Evolutionary conservation across 2,888 invertebrate genomes (phyloP), one percentile per base, ranked within the genome.

Genomic region (Nomada fabriciana): DNA sequence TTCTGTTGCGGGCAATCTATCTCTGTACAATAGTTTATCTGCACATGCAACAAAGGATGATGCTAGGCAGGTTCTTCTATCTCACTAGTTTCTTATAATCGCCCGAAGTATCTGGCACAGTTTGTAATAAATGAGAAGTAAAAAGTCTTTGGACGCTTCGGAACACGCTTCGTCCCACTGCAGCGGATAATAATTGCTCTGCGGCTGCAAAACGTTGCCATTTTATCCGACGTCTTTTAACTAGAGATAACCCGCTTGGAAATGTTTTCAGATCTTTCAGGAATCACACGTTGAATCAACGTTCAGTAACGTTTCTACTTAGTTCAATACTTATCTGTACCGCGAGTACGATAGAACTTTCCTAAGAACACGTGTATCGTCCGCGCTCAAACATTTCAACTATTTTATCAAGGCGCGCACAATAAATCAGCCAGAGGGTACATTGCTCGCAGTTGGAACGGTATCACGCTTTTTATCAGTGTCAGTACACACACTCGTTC

Each of bases 391-490:
- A 60, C 29, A 5, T 29, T 47, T 47, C 23, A 7, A 9, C 15
- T 43, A 15, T 59, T n/a, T 15, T 1, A 5, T 9, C 13, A 36
- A 36, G 36, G 9, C 42, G 10, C 0, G 15, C 15, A 18, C 5
- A 36, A 60, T 11, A 43, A 55, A 68, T n/a, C 53, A 68, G 67
- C 18, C 2, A 29, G 47, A 53, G 11, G 18, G 61, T 57, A 50
- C 18, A 59, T 90, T 90, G 88, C 89, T 86, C 90, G 90, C 91
- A 87, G 88, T 91, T 85, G 90, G 84, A 91, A 88, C 88, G 90
- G 90, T 86, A 87, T 93, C 90, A 91, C 91, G 93, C 93, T 93
- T 94, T 87, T 93, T 93, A 93, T 94, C 91, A 91, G 89, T 93
- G 92, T 93, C 90, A 88, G 91, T 92, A 91, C 89, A 91, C 90